A percentile compares a stretch with the other conserved stretches of the same genome.
Conservation (phyloP, 2,113 vertebrate species). For the Girardinichthys multiradiatus region DNA sequence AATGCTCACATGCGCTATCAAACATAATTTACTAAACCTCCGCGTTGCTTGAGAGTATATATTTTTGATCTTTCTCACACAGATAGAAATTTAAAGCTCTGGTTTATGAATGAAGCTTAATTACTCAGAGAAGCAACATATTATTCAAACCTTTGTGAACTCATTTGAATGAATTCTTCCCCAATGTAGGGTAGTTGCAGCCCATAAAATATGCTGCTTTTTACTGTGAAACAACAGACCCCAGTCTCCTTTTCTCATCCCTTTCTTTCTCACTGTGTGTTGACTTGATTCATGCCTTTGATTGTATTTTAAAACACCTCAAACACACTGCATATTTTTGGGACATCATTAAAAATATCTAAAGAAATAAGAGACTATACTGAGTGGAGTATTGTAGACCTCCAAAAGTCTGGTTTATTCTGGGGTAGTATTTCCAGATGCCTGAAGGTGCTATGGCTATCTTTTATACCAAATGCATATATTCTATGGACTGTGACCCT, state of each 20-base stretch:
- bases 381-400: background rate
- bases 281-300: too few relatives aligned
- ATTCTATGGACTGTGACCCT: too few relatives aligned
- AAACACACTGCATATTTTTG: too few relatives aligned
- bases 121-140: background rate
- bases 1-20: conserved; percentile 16
- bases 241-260: conserved; percentile 16
- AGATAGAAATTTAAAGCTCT: background rate
- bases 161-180: background rate
- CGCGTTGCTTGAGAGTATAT: background rate
- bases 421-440: background rate
- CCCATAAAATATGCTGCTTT: background rate
- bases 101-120: conserved; percentile 3
- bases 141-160: background rate
- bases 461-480: too few relatives aligned
- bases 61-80: conserved; percentile 4
- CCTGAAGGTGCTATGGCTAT: too few relatives aligned
- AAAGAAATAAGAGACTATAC: background rate
- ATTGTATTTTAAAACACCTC: too few relatives aligned
- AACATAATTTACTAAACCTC: conserved; percentile 25
- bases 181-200: background rate
- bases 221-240: conserved; percentile 34
- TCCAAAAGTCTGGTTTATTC: background rate
- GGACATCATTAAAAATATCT: background rate
- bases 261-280: too few relatives aligned